These are phyloP conservation scores for Mastomys natalensis DNA, from an alignment of 2,113 vertebrate species.

Conservation along the genomic window DNA sequence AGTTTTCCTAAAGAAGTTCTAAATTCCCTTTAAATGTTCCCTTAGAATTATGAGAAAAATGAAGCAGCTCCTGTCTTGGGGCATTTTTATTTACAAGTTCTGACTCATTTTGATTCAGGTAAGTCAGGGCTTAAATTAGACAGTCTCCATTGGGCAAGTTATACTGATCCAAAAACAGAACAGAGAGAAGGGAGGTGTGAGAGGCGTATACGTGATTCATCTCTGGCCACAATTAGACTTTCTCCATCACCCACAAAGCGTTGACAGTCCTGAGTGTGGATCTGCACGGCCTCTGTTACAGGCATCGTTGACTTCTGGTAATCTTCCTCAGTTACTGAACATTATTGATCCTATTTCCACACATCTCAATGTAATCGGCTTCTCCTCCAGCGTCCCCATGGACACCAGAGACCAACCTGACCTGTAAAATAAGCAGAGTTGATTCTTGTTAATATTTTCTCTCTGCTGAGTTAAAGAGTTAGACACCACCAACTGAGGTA, in stretches of 20 bases:
- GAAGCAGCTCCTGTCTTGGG: constrained; percentile 2
- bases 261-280: not conserved
- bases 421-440: constrained; percentile 70
- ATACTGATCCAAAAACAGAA: constrained; percentile 76
- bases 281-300: not conserved
- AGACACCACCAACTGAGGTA: constrained; percentile 66
- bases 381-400: constrained; percentile 63
- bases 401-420: constrained; percentile 71
- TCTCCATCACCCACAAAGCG: constrained; percentile 67
- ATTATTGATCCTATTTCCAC: constrained; percentile 79
- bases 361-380: constrained; percentile 68
- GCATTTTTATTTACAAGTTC: constrained; percentile 70
- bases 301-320: constrained; percentile 74
- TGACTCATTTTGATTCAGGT: constrained; percentile 76
- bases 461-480: constrained; percentile 63
- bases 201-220: constrained; percentile 62
- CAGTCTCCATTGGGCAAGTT: constrained; percentile 63
- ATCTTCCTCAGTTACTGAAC: constrained; percentile 77
- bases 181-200: constrained; percentile 53
- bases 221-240: constrained; percentile 61
- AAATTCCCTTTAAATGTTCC: not conserved
- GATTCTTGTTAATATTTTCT: constrained; percentile 73
- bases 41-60: constrained; percentile 25
- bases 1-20: not conserved
- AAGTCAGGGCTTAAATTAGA: constrained; percentile 76